phyloP scores from a whole-genome alignment of 2,888 invertebrate genomes.

The Autographa pulchrina region DNA sequence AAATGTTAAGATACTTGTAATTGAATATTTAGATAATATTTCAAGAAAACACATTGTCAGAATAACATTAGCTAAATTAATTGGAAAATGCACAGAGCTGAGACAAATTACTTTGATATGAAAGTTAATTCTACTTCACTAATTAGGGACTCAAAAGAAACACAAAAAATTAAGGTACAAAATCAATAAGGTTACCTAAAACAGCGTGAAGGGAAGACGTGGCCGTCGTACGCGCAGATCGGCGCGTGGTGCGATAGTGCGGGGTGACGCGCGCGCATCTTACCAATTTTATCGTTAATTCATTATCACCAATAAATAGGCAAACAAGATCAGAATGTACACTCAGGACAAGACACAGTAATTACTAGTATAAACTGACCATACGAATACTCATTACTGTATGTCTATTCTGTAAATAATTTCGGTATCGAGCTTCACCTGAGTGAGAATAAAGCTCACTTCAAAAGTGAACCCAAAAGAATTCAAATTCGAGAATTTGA shows the following conservation, averaged over 20 bases:
- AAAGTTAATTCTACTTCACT: neutral
- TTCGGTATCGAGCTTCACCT: too few species aligned
- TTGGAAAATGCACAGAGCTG: neutral
- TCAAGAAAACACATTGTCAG: neutral
- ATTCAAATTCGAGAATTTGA: too few species aligned
- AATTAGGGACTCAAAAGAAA: neutral
- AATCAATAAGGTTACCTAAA: conserved; percentile 38
- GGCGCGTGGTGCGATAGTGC: conserved; percentile 36
- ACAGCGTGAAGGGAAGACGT: conserved; percentile 6
- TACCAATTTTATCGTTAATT: conserved; percentile 12
- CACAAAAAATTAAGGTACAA: neutral
- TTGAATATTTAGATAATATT: neutral
- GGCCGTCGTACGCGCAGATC: conserved; percentile 38
- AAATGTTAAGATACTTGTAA: neutral
- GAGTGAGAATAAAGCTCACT: too few species aligned
- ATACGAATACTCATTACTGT: neutral
- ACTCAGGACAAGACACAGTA: neutral
- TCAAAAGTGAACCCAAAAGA: too few species aligned
- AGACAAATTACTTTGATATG: neutral
- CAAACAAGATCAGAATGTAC: conserved; percentile 17
- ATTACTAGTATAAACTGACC: neutral
- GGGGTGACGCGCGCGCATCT: conserved; percentile 20
- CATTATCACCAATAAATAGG: conserved; percentile 20
- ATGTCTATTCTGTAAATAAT: too few species aligned
- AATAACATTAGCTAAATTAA: neutral